Base-by-base conservation (phyloP, 2,888 invertebrate genomes). In the Beris morrisii region DNA sequence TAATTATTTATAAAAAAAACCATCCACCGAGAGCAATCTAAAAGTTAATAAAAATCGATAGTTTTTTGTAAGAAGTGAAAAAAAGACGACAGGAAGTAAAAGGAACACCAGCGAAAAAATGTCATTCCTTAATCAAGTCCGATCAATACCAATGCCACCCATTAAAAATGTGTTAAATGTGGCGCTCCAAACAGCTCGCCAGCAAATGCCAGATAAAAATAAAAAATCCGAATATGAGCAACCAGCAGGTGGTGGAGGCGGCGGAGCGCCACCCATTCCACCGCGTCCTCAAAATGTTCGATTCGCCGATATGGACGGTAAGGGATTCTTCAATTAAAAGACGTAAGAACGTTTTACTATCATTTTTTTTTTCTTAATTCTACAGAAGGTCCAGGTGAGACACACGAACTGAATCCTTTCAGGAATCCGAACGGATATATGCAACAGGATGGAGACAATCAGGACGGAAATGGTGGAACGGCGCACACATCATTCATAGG, bases 131-230 rank as follows among this genome's bases (percentile, higher is more conserved):
- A 75, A 78, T 72, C 79, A 80, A 76, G 74, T 81, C 67, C 78
- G 79, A 73, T 76, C 92, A 72, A 89, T 91, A 31, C 89, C 91
- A 53, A 73, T 93, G 73, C 92, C 92, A 56, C 89, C 91, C 45
- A 75, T 91, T 70, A 86, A 86, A 76, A 91, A 91, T 77, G 88
- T 90, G 50, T 77, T 92, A 75, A 91, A 91, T 77, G 92, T 92
- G 71, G 91, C 92, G 30, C 88, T 90, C 86, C 92, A 92, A 80
- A 90, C 92, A 22, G 85, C 91, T 56, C 85, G 90, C 73, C 90
- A 92, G 76, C 86, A 88, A 75, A 86, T 92, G 76, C 92, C 93
- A 59, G 88, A 88, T 50, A 88, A 86, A 74, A 77, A 82, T 7
- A 83, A 84, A 3, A 82, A 84, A 44, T 78, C 83, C 74, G 80